Evolutionary conservation across 2,888 invertebrate genomes (phyloP).

Genomic region (Caenorhabditis auriculariae): DNA sequence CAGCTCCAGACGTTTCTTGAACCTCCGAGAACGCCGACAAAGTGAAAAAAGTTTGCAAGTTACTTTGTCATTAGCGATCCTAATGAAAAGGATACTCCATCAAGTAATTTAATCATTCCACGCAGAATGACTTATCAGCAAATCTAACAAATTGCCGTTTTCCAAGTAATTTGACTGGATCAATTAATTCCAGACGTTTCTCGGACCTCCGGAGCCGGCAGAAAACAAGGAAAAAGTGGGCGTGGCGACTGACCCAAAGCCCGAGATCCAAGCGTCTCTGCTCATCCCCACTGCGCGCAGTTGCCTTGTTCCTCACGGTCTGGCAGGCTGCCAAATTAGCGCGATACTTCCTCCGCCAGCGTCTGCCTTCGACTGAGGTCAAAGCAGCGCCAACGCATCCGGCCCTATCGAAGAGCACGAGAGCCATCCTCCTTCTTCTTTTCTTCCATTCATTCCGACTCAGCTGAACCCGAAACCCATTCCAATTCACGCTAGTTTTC

Average conservation of each 20-base stretch:
- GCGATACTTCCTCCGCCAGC: slow-evolving; percentile 1
- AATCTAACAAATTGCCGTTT: slow-evolving; percentile 5
- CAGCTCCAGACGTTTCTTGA: not conserved
- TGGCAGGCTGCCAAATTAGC: slow-evolving; percentile 27
- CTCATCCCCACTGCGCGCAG: slow-evolving; percentile 16
- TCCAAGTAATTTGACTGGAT: not conserved
- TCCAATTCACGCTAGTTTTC: too few relatives aligned
- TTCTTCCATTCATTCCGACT: too few relatives aligned
- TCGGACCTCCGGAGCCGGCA: too few relatives aligned
- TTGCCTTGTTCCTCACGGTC: slow-evolving; percentile 13
- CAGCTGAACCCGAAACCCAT: too few relatives aligned
- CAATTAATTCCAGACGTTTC: too few relatives aligned
- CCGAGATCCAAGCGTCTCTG: slow-evolving; percentile 16
- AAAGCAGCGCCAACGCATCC: too few relatives aligned
- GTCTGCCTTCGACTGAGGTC: too few relatives aligned
- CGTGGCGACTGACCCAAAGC: slow-evolving; percentile 24
- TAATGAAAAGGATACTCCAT: not conserved
- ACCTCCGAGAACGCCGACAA: not conserved
- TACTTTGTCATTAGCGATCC: not conserved
- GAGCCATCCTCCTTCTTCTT: too few relatives aligned
- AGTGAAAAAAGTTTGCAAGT: not conserved
- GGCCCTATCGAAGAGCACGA: too few relatives aligned
- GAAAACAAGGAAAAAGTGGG: too few relatives aligned
- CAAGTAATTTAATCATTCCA: not conserved
- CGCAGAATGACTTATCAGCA: too few relatives aligned